These are phyloP conservation scores for Sesamia inferens DNA, from an alignment of 2,888 invertebrate genomes.

Conservation along the genomic window DNA sequence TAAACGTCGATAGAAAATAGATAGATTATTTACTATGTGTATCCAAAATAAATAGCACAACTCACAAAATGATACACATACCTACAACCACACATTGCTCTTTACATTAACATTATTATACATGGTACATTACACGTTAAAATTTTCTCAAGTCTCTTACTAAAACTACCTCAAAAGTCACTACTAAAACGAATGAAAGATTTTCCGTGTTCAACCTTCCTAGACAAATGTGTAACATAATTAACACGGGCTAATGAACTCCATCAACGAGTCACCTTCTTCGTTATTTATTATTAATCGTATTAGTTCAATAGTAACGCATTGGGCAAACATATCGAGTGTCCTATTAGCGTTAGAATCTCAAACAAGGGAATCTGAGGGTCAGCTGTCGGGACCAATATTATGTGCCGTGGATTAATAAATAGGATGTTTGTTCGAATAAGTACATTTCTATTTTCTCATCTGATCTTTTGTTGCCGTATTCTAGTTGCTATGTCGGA, in stretches of 20 bases:
- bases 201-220: not conserved
- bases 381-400: slow-evolving; percentile 42
- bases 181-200: slow-evolving; percentile 1
- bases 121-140: not conserved
- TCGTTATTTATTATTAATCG: slow-evolving; percentile 51
- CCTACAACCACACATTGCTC: not conserved
- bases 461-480: no score
- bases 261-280: slow-evolving; percentile 27
- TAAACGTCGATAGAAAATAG: not conserved
- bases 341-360: slow-evolving; percentile 43
- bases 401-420: slow-evolving; percentile 42
- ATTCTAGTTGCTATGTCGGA: no score
- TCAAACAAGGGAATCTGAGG: slow-evolving; percentile 48
- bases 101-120: not conserved
- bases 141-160: not conserved
- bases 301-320: slow-evolving; percentile 51
- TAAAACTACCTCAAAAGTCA: not conserved
- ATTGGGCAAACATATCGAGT: slow-evolving; percentile 55
- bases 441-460: slow-evolving; percentile 27
- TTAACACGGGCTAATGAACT: slow-evolving; percentile 28
- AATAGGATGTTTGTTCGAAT: slow-evolving; percentile 12
- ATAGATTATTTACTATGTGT: not conserved
- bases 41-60: not conserved
- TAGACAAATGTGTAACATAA: slow-evolving; percentile 14
- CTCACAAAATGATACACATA: not conserved